Evolutionary conservation across 2,113 vertebrate species (phyloP).

Genomic region (Xerus inauris): DNA sequence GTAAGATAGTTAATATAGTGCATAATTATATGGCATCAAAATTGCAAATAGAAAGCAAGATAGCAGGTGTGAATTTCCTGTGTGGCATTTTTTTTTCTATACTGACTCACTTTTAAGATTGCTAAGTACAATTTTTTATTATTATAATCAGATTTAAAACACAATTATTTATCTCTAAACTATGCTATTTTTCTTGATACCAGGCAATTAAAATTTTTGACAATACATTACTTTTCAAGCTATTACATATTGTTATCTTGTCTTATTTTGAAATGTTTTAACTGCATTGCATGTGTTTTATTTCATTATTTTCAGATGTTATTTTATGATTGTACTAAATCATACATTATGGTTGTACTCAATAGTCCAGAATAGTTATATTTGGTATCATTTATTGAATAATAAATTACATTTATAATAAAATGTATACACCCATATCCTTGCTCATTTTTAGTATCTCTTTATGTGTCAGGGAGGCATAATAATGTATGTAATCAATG

Average conservation of each 20-base stretch:
- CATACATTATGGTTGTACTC: not conserved
- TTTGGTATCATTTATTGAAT: not conserved
- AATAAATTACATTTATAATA: not conserved
- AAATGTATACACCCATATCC: not conserved
- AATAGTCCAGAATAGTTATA: not conserved
- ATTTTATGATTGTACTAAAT: not conserved
- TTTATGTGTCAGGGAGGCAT: conserved; percentile 3
- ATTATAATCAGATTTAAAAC: conserved; percentile 43
- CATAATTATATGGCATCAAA: conserved; percentile 61
- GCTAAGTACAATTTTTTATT: conserved; percentile 40
- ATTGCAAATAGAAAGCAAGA: conserved; percentile 25
- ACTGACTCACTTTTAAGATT: conserved; percentile 42
- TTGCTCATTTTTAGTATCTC: conserved; percentile 10
- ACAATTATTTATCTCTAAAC: not conserved
- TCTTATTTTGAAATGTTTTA: conserved; percentile 43
- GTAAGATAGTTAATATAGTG: conserved; percentile 60
- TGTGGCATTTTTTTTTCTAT: conserved; percentile 31
- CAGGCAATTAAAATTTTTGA: not conserved
- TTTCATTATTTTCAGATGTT: conserved; percentile 10
- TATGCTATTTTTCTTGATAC: not conserved
- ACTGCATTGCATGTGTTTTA: not conserved
- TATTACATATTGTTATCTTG: not conserved
- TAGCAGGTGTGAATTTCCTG: conserved; percentile 64
- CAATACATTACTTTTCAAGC: not conserved
- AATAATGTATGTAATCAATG: conserved; percentile 24